A percentile compares a stretch with the other conserved stretches of the same genome.
Evolutionary conservation across 2,888 invertebrate species (phyloP).

Genomic region (Acanthosepion pharaonis): DNA sequence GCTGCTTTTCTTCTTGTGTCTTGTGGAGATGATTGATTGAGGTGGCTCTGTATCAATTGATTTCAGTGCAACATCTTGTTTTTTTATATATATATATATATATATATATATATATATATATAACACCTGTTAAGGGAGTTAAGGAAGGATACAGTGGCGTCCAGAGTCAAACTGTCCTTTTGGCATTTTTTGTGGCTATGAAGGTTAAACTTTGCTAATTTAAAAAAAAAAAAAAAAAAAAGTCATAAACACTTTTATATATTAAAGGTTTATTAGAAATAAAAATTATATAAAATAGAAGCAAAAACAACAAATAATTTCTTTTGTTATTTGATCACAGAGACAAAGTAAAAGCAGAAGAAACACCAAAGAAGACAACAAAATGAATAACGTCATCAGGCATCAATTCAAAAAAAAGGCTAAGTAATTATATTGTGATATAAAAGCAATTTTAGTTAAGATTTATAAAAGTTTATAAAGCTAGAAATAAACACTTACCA

Average conservation of each 20-base stretch:
- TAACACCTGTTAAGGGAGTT: no score
- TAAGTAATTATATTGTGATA: background rate
- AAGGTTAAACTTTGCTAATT: no score
- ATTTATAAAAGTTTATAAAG: background rate
- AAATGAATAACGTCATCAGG: background rate
- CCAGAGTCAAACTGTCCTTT: no score
- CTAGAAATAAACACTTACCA: background rate
- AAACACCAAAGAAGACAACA: background rate
- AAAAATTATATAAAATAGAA: background rate
- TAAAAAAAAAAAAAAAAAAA: no score
- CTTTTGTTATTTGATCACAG: background rate
- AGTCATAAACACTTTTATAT: background rate
- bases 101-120: no score
- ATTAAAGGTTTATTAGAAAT: background rate
- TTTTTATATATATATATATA: no score
- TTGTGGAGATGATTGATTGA: no score
- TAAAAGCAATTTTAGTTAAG: background rate
- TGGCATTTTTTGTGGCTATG: no score
- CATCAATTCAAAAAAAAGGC: background rate
- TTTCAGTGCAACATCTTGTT: no score
- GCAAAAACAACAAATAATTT: background rate
- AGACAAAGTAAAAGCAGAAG: background rate
- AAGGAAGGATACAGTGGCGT: no score
- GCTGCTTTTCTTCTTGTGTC: no score
- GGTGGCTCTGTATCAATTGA: no score